Evolutionary conservation across 2,797 vertebrate species (phyloP).

Genomic region (Syndactyla subalaris): DNA sequence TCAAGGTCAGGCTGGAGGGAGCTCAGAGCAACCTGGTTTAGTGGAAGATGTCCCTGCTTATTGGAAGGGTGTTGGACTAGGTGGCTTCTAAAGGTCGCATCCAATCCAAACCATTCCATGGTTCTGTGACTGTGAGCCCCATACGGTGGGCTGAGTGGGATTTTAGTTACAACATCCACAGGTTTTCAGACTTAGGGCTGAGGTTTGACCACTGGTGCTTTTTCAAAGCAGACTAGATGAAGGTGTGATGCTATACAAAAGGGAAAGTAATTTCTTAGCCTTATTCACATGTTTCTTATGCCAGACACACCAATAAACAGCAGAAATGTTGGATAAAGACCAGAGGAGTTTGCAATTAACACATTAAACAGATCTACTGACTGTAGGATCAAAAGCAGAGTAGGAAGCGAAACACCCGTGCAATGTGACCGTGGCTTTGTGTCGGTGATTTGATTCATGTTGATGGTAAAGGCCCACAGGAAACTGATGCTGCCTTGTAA

Average conservation of each 20-base stretch:
- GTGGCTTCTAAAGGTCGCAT: not conserved
- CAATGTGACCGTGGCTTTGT: not conserved
- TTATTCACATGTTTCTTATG: not conserved
- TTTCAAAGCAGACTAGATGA: not conserved
- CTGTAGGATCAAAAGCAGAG: not conserved
- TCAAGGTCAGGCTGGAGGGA: not conserved
- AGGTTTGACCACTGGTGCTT: not conserved
- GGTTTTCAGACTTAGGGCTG: not conserved
- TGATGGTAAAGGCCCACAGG: not conserved
- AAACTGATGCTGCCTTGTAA: constrained; percentile 16
- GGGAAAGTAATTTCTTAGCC: rapidly evolving
- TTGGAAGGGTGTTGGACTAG: not conserved
- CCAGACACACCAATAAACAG: not conserved
- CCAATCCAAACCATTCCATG: not conserved
- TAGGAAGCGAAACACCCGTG: not conserved
- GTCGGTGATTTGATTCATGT: not conserved
- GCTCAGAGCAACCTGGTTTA: not conserved
- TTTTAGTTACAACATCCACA: not conserved
- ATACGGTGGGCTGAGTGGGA: rapidly evolving
- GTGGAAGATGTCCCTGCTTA: not conserved
- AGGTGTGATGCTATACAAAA: rapidly evolving
- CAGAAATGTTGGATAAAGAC: not conserved
- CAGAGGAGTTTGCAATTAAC: constrained; percentile 33
- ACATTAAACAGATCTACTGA: not conserved
- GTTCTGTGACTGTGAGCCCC: rapidly evolving